Conservation (phyloP, 2,797 vertebrate species). For the Paguma larvata region DNA sequence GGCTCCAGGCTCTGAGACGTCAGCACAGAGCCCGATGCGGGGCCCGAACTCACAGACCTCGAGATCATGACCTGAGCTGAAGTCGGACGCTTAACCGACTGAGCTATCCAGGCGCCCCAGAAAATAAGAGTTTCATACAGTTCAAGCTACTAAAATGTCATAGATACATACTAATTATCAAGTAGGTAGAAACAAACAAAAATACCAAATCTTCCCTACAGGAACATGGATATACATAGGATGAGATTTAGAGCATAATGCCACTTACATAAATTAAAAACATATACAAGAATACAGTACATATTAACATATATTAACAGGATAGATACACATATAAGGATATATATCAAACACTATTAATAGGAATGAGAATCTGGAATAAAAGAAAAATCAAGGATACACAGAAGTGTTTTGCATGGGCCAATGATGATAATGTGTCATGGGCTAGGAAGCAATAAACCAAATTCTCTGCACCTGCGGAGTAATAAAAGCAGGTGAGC, state of each 20-base stretch:
- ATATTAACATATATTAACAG: background rate
- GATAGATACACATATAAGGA: background rate
- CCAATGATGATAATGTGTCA: background rate
- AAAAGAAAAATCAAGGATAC: conserved; percentile 5
- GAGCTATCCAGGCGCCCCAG: too few relatives aligned
- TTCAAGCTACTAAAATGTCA: background rate
- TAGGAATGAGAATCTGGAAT: background rate
- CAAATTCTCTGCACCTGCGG: background rate
- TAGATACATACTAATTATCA: background rate
- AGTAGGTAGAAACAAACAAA: background rate
- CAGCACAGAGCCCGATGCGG: too few relatives aligned
- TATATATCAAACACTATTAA: background rate
- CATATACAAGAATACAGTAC: background rate
- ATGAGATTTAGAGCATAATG: background rate
- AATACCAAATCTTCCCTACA: background rate
- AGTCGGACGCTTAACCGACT: too few relatives aligned
- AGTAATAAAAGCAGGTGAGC: background rate
- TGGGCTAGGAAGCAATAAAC: background rate
- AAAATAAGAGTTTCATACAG: background rate
- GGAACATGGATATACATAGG: background rate
- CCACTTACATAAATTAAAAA: background rate
- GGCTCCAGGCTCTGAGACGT: too few relatives aligned
- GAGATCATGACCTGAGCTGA: too few relatives aligned
- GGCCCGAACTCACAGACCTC: too few relatives aligned
- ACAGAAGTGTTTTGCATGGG: background rate